Evolutionary conservation across 2,888 invertebrate genomes (phyloP).

Genomic region (Brachycybe producta): DNA sequence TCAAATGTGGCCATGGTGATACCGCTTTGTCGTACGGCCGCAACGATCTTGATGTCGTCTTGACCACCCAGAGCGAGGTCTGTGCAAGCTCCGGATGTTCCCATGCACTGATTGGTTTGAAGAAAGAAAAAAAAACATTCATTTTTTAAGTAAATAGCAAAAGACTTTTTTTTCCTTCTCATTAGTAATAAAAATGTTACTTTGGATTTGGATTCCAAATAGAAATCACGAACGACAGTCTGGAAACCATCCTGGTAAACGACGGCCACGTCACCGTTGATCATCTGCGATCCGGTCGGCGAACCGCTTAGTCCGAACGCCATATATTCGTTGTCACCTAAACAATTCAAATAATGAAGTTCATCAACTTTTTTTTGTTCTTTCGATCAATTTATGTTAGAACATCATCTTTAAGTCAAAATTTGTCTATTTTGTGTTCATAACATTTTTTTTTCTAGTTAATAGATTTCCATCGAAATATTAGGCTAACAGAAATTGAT

Average conservation of each 20-base stretch:
- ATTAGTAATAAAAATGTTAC: too few relatives aligned
- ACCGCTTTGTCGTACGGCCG: conserved; percentile 15
- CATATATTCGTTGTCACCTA: conserved; percentile 64
- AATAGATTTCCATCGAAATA: too few relatives aligned
- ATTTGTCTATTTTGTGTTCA: too few relatives aligned
- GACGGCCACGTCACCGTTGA: conserved; percentile 26
- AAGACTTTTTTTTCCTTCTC: too few relatives aligned
- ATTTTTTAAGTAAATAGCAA: too few relatives aligned
- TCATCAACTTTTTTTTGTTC: too few relatives aligned
- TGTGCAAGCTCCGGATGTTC: conserved; percentile 18
- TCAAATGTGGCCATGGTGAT: conserved; percentile 16
- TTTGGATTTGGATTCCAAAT: conserved; percentile 57
- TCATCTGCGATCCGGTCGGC: conserved; percentile 28
- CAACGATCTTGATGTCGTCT: conserved; percentile 13
- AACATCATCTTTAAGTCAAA: too few relatives aligned
- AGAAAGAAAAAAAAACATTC: not conserved
- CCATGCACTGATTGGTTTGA: conserved; percentile 11
- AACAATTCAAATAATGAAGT: too few relatives aligned
- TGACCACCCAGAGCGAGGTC: conserved; percentile 19
- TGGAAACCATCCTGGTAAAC: conserved; percentile 21
- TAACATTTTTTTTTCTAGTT: too few relatives aligned
- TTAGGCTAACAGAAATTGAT: too few relatives aligned
- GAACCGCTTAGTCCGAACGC: conserved; percentile 74
- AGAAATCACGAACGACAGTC: conserved; percentile 71
- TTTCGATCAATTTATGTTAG: too few relatives aligned